Evolutionary conservation across 2,113 vertebrate genomes (phyloP), one percentile per base, ranked within the genome.

Genomic region (Indicator maculatus): DNA sequence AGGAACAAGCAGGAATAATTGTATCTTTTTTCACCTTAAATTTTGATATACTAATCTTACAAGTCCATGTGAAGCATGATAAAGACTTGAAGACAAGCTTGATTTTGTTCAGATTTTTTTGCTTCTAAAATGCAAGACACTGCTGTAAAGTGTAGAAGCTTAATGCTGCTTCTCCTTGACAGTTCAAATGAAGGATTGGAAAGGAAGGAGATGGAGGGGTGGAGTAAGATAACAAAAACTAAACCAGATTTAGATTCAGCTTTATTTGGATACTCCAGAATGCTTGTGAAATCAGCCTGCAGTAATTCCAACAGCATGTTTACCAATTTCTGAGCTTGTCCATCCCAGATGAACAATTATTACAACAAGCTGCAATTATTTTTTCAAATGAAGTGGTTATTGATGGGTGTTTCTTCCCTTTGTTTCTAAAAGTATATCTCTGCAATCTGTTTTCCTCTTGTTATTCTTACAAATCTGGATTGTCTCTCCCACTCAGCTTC

Each of bases 361-460:
- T 81, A 23, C 1, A 2, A 72, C 72, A 86, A 64, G 18, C 58
- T 91, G 64, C 23, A 36, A 44, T 76, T 76, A 45, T 66, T 88
- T 66, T 93, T 52, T 58, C 47, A 80, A 60, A 31, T 27, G 2
- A 79, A 83, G 73, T 89, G 6, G 15, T 65, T 93, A 74, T 45
- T 74, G 61, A 19, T 91, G 41, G 33, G 44, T 16, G 18, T 93
- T 93, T 85, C 67, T 92, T 82, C 65, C 78, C 5, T 77, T 28
- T 36, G 33, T 53, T 85, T 79, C 78, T 89, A 44, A 26, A 45
- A 77, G 17, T 2, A 9, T 73, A 53, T 71, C 7, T 81, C 71
- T 84, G 85, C 81, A 84, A 61, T 95, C 75, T 89, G 69, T 91
- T 93, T 93, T 83, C 44, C 30, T 79, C 38, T 86, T 50, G 50